phyloP scores from a whole-genome alignment of 1,140 invertebrate genomes.

The Drusus annulatus region DNA sequence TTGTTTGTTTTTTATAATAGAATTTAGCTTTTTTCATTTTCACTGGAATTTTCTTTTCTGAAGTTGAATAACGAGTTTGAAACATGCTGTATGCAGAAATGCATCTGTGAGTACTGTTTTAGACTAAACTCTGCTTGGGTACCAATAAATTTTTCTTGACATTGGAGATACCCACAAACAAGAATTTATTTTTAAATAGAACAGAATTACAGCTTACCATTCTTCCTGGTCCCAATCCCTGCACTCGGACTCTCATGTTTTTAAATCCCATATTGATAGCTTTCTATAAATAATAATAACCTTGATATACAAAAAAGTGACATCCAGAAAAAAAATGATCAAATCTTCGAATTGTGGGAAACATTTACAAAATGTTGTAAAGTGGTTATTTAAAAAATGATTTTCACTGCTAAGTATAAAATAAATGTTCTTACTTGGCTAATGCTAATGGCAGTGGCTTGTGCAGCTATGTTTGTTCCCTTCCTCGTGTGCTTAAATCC shows the following conservation, averaged over 20 bases:
- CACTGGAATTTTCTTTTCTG: too few relatives aligned
- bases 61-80: too few relatives aligned
- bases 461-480: constrained; percentile 96
- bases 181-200: background rate
- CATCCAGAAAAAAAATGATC: too few relatives aligned
- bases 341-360: too few relatives aligned
- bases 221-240: constrained; percentile 89
- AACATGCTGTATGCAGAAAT: too few relatives aligned
- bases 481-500: constrained; percentile 96
- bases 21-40: too few relatives aligned
- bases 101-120: too few relatives aligned
- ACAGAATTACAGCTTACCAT: constrained; percentile 75
- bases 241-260: constrained; percentile 82
- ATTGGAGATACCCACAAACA: background rate
- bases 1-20: too few relatives aligned
- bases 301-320: background rate
- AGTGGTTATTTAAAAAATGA: too few relatives aligned
- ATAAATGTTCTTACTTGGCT: constrained; percentile 63
- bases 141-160: background rate
- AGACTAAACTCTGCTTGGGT: too few relatives aligned
- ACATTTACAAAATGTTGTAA: too few relatives aligned
- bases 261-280: constrained; percentile 80
- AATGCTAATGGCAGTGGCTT: constrained; percentile 89
- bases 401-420: too few relatives aligned
- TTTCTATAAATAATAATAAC: constrained; percentile 74